Evolutionary conservation across 2,113 vertebrate genomes (phyloP), one percentile per base, ranked within the genome.

Genomic region (Hiodon alosoides): DNA sequence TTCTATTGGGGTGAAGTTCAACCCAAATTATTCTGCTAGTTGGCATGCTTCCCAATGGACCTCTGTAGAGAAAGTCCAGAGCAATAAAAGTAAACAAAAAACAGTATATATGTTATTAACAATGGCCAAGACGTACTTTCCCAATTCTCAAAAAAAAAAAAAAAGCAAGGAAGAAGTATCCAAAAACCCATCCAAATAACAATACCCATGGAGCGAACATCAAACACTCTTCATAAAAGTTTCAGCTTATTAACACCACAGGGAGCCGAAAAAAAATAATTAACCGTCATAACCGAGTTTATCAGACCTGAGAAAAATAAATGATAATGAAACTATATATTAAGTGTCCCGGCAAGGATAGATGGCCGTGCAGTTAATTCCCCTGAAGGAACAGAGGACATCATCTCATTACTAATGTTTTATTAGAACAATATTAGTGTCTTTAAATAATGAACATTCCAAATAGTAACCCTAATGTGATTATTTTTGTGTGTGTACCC

Each of bases 191-290:
- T 59, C 51, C 65, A 66, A 50, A 62, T 70, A 67, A 77, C 78
- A 74, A 67, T 52, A 72, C 47, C 61, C 16, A 60, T 73, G 17
- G 46, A 59, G 69, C 31, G 31, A 64, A 65, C 9, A 14, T 69
- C 11, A 61, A 7, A 71, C 62, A 55, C 66, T 77, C 64, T 50
- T 64, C 59, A 55, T 52, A 69, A 50, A 57, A 77, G 60, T 77
- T 53, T 58, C 60, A 69, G 61, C 75, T 77, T 72, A 79, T 79
- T 69, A 79, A 53, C 46, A 69, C 75, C 66, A 72, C 46, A 52
- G 76, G 78, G 73, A 77, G 66, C 17, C 47, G 3, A 31, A 62
- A 46, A 46, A 71, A 59, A 70, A 73, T 79, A 68, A 79, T 77
- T 77, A 72, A 65, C 17, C 52, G 50, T 67, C 76, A 73, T 72